These are phyloP conservation scores for Manis pentadactyla DNA, from an alignment of 2,797 vertebrate species.

Conservation along the genomic window DNA sequence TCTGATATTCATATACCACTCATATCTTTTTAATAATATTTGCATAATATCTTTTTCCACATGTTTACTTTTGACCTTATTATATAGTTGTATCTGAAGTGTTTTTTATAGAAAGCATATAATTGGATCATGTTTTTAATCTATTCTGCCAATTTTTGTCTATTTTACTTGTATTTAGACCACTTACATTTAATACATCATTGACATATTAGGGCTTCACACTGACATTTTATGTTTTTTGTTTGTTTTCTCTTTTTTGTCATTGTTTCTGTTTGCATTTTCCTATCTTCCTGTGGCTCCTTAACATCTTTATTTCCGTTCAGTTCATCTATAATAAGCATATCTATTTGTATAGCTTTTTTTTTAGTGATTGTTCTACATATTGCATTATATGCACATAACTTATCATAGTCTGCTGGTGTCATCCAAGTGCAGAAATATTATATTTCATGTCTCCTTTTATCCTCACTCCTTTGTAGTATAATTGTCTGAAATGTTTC, in stretches of 20 bases:
- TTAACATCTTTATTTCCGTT: background rate
- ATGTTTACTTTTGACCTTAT: background rate
- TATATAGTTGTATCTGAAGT: background rate
- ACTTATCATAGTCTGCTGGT: background rate
- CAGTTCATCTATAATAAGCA: background rate
- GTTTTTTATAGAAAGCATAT: background rate
- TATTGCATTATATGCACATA: background rate
- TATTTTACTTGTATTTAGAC: background rate
- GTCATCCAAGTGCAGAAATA: background rate
- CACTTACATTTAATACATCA: background rate
- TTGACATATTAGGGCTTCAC: background rate
- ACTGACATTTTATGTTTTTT: background rate
- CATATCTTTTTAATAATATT: background rate
- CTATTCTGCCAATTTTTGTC: background rate
- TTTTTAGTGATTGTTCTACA: background rate
- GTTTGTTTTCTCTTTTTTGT: background rate
- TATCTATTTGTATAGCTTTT: background rate
- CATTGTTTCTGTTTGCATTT: background rate
- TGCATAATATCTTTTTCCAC: background rate
- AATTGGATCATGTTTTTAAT: background rate
- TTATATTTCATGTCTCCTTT: background rate
- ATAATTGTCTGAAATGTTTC: background rate
- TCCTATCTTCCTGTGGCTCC: background rate
- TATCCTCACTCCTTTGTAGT: background rate
- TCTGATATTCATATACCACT: background rate